Base-by-base conservation (phyloP, 2,797 vertebrate species). In the Masticophis lateralis region DNA sequence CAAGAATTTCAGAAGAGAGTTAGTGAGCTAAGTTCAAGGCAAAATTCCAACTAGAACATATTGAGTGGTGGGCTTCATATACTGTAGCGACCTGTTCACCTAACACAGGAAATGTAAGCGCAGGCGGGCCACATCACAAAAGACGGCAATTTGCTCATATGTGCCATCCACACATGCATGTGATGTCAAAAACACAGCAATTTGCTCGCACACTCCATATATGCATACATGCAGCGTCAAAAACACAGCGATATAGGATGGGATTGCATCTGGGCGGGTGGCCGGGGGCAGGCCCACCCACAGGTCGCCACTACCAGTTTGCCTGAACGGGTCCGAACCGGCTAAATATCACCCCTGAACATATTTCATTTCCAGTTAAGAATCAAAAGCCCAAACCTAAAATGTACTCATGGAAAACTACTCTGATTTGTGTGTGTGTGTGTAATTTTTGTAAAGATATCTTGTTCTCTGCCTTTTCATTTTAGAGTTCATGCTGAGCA, bases 251-350 rank as follows among this genome's bases (percentile, higher is more conserved):
- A 53, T 53, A 53, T 53, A 53, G 51, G 51, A 53, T 53, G 51
- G 47, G 51, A 3, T 53, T 53, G 51, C 0, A 10, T 1, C 9
- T 1, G 0, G 8, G 51, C 9, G 6, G 51, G 6, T 1, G 8
- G 51, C 7, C 1, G 51, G 51, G 7, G 51, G 51, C 51, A 9
- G 8, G 9, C 51, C 51, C 51, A 53, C 51, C 51, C 51, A 10
- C 9, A 53, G 51, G 9, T 53, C 51, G 3, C 51, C 51, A 10
- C 51, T 53, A 53, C 51, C 51, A 1, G 51, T 53, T 53, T 10
- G 9, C 9, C 51, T 10, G 9, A 9, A 53, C 9, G 10, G 51
- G 51, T 10, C 51, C 51, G 1, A 9, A 53, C 9, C 1, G 51
- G 51, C 51, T 53, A 10, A 53, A 53, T 53, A 53, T 1, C 9